phyloP scores from a whole-genome alignment of 2,888 invertebrate genomes.

The Drosophila stalkeri region DNA sequence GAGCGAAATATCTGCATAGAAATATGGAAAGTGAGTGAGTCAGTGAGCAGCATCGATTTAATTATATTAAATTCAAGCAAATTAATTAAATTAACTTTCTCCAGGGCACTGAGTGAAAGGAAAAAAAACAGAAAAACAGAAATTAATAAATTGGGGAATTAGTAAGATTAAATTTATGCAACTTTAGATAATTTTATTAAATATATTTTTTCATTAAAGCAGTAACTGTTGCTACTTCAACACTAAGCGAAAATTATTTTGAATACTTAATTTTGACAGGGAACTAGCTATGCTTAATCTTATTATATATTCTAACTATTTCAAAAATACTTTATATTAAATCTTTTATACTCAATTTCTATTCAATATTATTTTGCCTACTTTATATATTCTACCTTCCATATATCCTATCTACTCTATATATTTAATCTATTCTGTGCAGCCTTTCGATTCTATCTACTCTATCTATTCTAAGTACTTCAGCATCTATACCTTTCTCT shows the following conservation, averaged over 20 bases:
- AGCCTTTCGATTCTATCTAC: not conserved
- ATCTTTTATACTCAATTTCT: not conserved
- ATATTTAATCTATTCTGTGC: not conserved
- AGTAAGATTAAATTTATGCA: not conserved
- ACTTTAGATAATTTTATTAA: not conserved
- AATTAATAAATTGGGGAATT: not conserved
- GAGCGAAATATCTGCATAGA: conserved; percentile 13
- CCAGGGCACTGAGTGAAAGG: conserved; percentile 1
- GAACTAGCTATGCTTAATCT: no score
- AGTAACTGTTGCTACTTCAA: not conserved
- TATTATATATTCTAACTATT: no score
- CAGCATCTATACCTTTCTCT: not conserved
- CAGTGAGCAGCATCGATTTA: not conserved
- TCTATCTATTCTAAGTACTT: not conserved
- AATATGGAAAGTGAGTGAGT: not conserved
- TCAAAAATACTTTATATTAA: not conserved
- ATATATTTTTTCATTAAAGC: not conserved
- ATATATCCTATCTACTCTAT: not conserved
- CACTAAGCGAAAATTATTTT: not conserved
- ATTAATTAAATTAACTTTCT: not conserved
- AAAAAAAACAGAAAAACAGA: not conserved
- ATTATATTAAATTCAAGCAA: conserved; percentile 9
- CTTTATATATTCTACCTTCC: not conserved
- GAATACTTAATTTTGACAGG: not conserved
- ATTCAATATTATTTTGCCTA: no score